Evolutionary conservation across 2,113 vertebrate genomes (phyloP).

Genomic region (Myotis brandtii): DNA sequence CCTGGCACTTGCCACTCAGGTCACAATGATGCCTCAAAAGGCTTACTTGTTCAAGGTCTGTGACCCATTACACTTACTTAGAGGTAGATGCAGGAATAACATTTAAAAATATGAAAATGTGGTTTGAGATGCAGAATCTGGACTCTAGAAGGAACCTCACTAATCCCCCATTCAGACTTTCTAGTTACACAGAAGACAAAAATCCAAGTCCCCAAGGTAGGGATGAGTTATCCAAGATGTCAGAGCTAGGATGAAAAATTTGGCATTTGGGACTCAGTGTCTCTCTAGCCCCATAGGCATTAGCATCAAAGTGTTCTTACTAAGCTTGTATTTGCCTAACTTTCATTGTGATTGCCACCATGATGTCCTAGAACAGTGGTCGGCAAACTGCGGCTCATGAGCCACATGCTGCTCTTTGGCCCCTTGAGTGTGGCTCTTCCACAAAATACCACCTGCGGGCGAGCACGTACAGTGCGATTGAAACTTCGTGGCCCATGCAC

Average conservation of each 20-base stretch:
- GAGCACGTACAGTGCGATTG: no score
- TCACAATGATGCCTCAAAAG: neutral
- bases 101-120: neutral
- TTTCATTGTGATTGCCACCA: neutral
- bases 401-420: no score
- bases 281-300: neutral
- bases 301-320: neutral
- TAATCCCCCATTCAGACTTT: neutral
- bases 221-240: conserved; percentile 6
- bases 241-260: neutral
- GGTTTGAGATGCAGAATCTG: neutral
- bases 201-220: neutral
- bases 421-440: no score
- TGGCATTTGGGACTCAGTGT: neutral
- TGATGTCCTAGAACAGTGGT: neutral
- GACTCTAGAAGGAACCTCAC: neutral
- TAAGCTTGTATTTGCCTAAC: neutral
- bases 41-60: neutral
- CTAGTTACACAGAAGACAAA: neutral
- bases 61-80: neutral
- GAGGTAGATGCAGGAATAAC: neutral
- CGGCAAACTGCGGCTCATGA: no score
- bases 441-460: no score
- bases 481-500: no score
- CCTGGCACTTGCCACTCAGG: neutral